Evolutionary conservation across 2,113 vertebrate genomes (phyloP), one percentile per base, ranked within the genome.

Genomic region (Cyprinodon brontotheroides): DNA sequence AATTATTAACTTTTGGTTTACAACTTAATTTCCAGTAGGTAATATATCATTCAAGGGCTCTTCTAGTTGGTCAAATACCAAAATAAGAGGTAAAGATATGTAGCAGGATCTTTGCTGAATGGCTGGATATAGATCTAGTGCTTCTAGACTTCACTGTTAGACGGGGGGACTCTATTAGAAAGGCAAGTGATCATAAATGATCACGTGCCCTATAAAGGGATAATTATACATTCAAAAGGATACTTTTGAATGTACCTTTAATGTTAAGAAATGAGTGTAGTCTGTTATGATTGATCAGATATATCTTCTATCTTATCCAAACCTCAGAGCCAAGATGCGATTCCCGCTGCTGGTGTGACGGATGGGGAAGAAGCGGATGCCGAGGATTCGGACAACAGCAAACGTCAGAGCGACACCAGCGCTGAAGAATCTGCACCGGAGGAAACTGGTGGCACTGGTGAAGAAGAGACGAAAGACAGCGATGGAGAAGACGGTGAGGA

Each of bases 341-440:
- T 43, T n/a, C 64, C 80, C 2, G 4, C 48, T 9, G 57, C 60
- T 15, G 73, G 67, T 0, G 66, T 45, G 47, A 86, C 81, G 0
- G 79, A 88, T 72, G 85, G 82, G 69, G 83, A 91, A 68, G 89
- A 90, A 15, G 86, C 79, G 0, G 84, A 86, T 0, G 83, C 45
- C 0, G 84, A 92, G 80, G 89, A 89, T 72, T 90, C 84, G 0
- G 85, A 84, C 22, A 72, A 82, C 45, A 37, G 15, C 29, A 83
- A 76, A 61, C 71, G 11, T 11, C 76, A 62, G 1, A 72, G 78
- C 0, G 65, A 74, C 53, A 68, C 43, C 1, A 45, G 73, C 8
- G 15, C 5, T 11, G 78, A 81, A 0, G 79, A 83, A 38, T 78
- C 9, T 0, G 82, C 74, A 64, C 14, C 0, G 0, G 65, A 79